phyloP scores from a whole-genome alignment of 37 sponge, comb jelly and placozoan species.

The Beroe forskalii region DNA sequence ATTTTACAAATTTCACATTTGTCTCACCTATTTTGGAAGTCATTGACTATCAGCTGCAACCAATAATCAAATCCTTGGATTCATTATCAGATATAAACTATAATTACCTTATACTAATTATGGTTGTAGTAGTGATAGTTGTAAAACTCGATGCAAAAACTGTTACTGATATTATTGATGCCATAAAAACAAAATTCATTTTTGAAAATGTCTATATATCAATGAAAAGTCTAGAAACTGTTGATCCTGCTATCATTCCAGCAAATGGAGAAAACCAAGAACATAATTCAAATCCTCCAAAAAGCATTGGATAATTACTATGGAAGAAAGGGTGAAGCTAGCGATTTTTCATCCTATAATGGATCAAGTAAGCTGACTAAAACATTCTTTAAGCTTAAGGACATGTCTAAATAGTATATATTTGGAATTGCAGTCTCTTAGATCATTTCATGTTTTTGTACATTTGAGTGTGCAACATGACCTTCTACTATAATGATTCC shows the following conservation, averaged over 20 bases:
- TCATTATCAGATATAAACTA: too few relatives aligned
- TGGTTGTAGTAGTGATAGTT: neutral
- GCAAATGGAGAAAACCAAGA: neutral
- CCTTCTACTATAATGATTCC: constrained; percentile 1
- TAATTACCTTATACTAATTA: neutral
- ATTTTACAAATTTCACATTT: neutral
- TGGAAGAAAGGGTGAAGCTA: neutral
- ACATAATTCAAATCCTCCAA: neutral
- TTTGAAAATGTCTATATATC: neutral
- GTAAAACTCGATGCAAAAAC: neutral
- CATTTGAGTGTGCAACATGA: constrained; percentile 12
- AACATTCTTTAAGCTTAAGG: neutral
- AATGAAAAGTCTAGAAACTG: neutral
- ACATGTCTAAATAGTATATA: too few relatives aligned
- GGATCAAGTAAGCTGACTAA: neutral
- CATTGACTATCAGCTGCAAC: neutral
- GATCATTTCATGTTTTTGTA: neutral
- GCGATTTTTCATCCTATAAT: neutral
- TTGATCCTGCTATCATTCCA: neutral
- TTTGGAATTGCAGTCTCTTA: neutral
- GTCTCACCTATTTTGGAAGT: neutral
- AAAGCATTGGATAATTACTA: neutral
- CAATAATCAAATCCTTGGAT: neutral
- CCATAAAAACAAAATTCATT: neutral
- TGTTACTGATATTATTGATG: neutral